phyloP scores from a whole-genome alignment of 1,140 invertebrate species.

The Whitmania pigra region DNA sequence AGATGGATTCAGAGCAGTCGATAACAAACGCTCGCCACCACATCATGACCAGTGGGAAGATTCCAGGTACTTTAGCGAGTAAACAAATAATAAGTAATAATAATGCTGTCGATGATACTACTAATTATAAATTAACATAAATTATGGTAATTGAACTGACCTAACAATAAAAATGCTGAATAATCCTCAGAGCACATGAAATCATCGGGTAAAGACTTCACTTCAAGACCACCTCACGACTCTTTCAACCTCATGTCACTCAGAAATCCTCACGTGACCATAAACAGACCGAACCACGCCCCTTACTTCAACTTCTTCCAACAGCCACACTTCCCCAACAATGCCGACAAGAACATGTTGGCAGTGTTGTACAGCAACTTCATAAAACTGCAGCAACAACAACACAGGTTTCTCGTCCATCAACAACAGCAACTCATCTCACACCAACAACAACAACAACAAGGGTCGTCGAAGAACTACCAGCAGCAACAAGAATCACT shows the following conservation, averaged over 20 bases:
- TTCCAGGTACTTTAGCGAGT: neutral
- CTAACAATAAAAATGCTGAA: too few relatives aligned
- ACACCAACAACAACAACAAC: constrained; percentile 10
- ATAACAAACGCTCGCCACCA: constrained; percentile 2
- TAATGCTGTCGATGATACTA: too few relatives aligned
- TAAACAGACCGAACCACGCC: neutral
- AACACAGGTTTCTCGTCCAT: neutral
- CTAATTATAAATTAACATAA: too few relatives aligned
- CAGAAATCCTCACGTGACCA: neutral
- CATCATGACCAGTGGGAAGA: neutral
- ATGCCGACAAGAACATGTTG: neutral
- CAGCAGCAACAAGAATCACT: neutral
- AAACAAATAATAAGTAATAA: too few relatives aligned
- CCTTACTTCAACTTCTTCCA: constrained; percentile 6
- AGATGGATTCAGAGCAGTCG: constrained; percentile 5
- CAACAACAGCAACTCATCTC: constrained; percentile 4
- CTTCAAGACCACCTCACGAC: neutral
- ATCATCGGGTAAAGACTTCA: neutral
- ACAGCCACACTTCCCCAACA: neutral
- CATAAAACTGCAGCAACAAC: constrained; percentile 6
- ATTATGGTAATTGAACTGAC: too few relatives aligned
- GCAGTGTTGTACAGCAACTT: constrained; percentile 5
- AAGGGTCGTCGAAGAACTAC: neutral
- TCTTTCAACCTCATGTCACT: neutral
- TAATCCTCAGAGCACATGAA: neutral